phyloP scores from a whole-genome alignment of 2,888 invertebrate species.

The Idaea aversata region DNA sequence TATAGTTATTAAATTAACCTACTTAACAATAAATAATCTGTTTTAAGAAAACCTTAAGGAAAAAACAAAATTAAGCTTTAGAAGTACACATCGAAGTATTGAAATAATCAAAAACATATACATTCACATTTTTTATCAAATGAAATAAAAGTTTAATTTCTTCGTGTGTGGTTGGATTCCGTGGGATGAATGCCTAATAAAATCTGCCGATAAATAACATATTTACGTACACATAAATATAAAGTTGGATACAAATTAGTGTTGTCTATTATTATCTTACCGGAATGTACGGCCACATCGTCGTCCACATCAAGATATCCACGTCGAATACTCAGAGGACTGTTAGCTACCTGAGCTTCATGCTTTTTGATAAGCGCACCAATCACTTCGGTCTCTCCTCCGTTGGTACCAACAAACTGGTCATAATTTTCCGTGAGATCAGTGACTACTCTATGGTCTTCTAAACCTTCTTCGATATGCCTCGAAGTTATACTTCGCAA shows the following conservation, averaged over 20 bases:
- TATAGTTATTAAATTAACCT: too few relatives aligned
- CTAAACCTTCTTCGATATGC: conserved; percentile 70
- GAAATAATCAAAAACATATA: too few relatives aligned
- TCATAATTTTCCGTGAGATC: conserved; percentile 68
- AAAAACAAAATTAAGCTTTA: background rate
- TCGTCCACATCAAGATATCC: conserved; percentile 82
- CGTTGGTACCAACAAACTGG: conserved; percentile 62
- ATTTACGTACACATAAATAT: background rate
- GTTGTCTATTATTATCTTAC: conserved; percentile 62
- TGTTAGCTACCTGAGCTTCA: conserved; percentile 66
- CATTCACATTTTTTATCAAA: too few relatives aligned
- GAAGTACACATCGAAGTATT: too few relatives aligned
- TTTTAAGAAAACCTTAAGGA: too few relatives aligned
- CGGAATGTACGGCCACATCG: conserved; percentile 86
- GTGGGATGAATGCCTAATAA: background rate
- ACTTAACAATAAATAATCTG: background rate
- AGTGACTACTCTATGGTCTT: conserved; percentile 61
- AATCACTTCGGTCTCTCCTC: conserved; percentile 67
- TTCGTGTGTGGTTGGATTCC: background rate
- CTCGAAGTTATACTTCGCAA: conserved; percentile 79
- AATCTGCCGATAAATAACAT: background rate
- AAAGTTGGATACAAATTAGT: background rate
- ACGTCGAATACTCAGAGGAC: conserved; percentile 70
- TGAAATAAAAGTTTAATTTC: too few relatives aligned
- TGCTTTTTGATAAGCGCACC: conserved; percentile 72